phyloP scores from a whole-genome alignment of 2,888 invertebrate genomes.

The Stomorhina lunata region DNA sequence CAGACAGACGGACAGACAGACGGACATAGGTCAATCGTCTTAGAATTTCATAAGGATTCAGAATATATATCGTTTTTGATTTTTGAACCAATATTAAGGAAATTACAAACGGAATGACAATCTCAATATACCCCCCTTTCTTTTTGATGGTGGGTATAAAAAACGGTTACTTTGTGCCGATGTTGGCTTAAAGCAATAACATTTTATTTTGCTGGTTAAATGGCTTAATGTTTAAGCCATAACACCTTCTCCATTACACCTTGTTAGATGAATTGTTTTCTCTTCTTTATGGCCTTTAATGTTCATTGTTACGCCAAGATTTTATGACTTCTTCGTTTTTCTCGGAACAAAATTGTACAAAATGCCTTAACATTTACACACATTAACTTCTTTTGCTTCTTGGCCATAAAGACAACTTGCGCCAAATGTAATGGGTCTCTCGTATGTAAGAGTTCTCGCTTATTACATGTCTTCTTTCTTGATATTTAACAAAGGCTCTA shows the following conservation, averaged over 20 bases:
- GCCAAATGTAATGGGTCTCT: slow-evolving; percentile 38
- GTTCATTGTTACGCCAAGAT: slow-evolving; percentile 74
- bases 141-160: too few relatives aligned
- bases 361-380: slow-evolving; percentile 69
- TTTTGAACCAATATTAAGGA: too few relatives aligned
- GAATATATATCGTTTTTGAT: too few relatives aligned
- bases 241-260: slow-evolving; percentile 75
- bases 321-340: slow-evolving; percentile 73
- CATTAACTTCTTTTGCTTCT: slow-evolving; percentile 32
- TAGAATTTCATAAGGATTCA: too few relatives aligned
- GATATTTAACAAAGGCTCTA: too few relatives aligned
- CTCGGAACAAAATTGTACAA: slow-evolving; percentile 77
- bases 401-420: slow-evolving; percentile 52
- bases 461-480: background rate
- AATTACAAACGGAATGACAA: too few relatives aligned
- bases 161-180: too few relatives aligned
- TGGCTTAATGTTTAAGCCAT: slow-evolving; percentile 56
- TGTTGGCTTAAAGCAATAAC: background rate
- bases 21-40: too few relatives aligned
- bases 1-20: too few relatives aligned
- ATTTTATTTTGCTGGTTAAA: background rate
- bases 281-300: slow-evolving; percentile 20
- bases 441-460: background rate
- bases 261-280: slow-evolving; percentile 70
- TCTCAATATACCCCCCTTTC: too few relatives aligned